phyloP scores from a whole-genome alignment of 2,797 vertebrate genomes.

The Tokudaia muenninki region DNA sequence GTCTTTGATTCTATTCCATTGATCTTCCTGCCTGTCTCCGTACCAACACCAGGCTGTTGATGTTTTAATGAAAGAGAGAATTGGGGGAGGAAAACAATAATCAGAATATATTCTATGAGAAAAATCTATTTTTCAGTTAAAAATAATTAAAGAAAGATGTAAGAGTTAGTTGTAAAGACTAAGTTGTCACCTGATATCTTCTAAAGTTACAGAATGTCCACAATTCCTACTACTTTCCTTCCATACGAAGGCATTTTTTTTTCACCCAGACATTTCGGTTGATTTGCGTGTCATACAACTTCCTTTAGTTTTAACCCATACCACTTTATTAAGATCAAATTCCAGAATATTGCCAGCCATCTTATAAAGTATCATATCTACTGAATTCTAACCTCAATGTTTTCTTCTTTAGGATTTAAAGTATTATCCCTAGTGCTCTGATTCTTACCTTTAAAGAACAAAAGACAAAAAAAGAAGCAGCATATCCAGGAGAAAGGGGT shows the following conservation, averaged over 20 bases:
- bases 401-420: not conserved
- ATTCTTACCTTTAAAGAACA: constrained; percentile 22
- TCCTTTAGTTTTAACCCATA: not conserved
- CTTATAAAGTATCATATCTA: not conserved
- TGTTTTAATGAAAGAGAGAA: not conserved
- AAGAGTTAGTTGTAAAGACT: not conserved
- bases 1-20: too few species aligned
- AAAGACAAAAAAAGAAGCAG: not conserved
- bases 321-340: not conserved
- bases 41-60: not conserved
- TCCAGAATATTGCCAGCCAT: not conserved
- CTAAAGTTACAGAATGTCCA: not conserved
- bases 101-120: not conserved
- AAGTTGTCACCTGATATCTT: not conserved
- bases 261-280: not conserved
- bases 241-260: not conserved
- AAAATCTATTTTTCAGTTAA: not conserved
- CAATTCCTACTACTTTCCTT: not conserved
- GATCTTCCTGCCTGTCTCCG: too few species aligned
- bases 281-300: not conserved
- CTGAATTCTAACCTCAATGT: not conserved
- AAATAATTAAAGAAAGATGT: not conserved
- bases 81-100: not conserved
- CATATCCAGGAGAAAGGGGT: not conserved
- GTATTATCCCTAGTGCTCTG: not conserved